Evolutionary conservation across 2,797 vertebrate genomes (phyloP).

Genomic region (Adelosebastes latens): DNA sequence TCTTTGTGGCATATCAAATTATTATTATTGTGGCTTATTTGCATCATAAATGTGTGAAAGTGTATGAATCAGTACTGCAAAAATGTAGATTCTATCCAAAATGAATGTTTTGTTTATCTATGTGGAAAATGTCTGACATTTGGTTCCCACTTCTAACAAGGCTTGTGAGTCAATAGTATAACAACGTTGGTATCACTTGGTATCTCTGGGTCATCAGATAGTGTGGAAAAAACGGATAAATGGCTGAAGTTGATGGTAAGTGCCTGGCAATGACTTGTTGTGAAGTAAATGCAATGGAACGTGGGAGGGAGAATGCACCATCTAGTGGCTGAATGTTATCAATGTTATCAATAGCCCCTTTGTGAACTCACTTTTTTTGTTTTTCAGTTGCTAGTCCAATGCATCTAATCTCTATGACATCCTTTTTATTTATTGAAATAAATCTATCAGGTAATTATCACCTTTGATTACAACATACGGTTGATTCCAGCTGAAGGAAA

Average conservation of each 20-base stretch:
- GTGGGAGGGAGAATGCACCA: too few relatives aligned
- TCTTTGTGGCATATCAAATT: not conserved
- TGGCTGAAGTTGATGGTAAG: too few relatives aligned
- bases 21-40: not conserved
- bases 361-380: not conserved
- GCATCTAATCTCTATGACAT: not conserved
- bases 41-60: not conserved
- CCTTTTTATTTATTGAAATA: slow-evolving; percentile 30
- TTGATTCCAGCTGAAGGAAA: slow-evolving; percentile 16
- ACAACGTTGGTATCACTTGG: too few relatives aligned
- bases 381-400: not conserved
- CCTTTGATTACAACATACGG: slow-evolving; percentile 16
- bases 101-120: too few relatives aligned
- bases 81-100: not conserved
- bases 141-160: too few relatives aligned
- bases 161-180: too few relatives aligned
- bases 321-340: not conserved
- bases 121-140: too few relatives aligned
- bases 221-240: too few relatives aligned
- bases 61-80: too few relatives aligned
- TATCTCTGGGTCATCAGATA: too few relatives aligned
- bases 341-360: not conserved
- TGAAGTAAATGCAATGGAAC: too few relatives aligned
- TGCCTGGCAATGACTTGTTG: too few relatives aligned
- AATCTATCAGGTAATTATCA: slow-evolving; percentile 42